Evolutionary conservation across 2,113 vertebrate species (phyloP).

Genomic region (Callocephalon fimbriatum): DNA sequence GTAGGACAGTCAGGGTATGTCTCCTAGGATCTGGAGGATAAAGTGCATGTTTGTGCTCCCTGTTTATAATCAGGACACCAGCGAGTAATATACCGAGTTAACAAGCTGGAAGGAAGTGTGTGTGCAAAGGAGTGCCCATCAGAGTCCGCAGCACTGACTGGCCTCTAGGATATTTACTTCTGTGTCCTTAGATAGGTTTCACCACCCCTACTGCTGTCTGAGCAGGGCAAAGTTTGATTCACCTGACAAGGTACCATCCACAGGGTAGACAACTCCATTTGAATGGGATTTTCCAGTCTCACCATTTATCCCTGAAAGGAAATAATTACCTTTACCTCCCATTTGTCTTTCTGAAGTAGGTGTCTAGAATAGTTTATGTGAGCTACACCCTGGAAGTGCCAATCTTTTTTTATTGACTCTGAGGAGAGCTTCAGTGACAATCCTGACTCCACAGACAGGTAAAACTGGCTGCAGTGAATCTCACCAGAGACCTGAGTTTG

Average conservation of each 20-base stretch:
- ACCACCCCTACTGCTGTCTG: accelerated
- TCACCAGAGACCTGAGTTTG: background rate
- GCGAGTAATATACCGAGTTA: background rate
- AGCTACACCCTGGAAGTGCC: background rate
- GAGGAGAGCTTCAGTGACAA: background rate
- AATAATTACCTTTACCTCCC: background rate
- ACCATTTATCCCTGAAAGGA: background rate
- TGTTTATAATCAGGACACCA: background rate
- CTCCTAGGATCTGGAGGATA: background rate
- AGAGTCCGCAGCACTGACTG: background rate
- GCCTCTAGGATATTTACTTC: background rate
- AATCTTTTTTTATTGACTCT: background rate
- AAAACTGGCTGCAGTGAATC: background rate
- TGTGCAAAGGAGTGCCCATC: background rate
- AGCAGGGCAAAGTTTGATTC: background rate
- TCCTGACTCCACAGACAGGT: background rate
- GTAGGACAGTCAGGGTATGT: background rate
- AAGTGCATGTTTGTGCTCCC: background rate
- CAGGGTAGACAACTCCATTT: background rate
- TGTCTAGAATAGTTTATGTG: background rate
- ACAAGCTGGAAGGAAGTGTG: background rate
- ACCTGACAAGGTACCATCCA: background rate
- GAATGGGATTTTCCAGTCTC: background rate
- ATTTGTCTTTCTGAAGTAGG: background rate
- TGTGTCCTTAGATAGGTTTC: background rate